These are phyloP conservation scores for Brachionus manjavacas DNA, from an alignment of 1,140 invertebrate species.

Conservation along the genomic window DNA sequence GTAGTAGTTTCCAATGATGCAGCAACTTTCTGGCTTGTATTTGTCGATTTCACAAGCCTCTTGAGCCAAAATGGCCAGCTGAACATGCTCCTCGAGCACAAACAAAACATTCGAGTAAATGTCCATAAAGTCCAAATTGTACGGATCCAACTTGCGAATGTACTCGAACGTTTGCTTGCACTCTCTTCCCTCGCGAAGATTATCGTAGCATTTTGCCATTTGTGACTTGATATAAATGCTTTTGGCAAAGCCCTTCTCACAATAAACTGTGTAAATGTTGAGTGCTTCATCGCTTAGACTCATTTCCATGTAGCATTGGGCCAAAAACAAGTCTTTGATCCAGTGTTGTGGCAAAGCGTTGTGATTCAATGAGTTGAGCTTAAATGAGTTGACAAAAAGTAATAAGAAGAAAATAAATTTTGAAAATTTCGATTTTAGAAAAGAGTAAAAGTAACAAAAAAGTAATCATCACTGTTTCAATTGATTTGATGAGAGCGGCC, in stretches of 20 bases:
- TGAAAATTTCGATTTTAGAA: no score
- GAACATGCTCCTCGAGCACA: constrained; percentile 83
- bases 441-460: no score
- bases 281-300: constrained; percentile 83
- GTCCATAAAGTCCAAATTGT: constrained; percentile 87
- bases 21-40: constrained; percentile 93
- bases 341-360: constrained; percentile 79
- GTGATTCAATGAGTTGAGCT: constrained; percentile 58
- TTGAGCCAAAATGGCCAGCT: constrained; percentile 86
- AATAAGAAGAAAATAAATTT: no score
- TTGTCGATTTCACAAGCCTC: constrained; percentile 88
- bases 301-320: constrained; percentile 80
- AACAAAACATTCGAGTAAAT: constrained; percentile 93
- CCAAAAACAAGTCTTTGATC: constrained; percentile 88
- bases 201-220: constrained; percentile 84
- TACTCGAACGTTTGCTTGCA: constrained; percentile 76
- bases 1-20: constrained; percentile 98
- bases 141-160: constrained; percentile 79
- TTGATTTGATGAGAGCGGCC: constrained; percentile 75
- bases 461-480: constrained; percentile 59
- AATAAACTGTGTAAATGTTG: constrained; percentile 71
- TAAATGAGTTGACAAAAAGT: no score
- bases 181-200: constrained; percentile 64
- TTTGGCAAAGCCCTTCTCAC: constrained; percentile 73
- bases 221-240: constrained; percentile 85